Evolutionary conservation across 2,113 vertebrate species (phyloP).

Genomic region (Formicarius rufipectus): DNA sequence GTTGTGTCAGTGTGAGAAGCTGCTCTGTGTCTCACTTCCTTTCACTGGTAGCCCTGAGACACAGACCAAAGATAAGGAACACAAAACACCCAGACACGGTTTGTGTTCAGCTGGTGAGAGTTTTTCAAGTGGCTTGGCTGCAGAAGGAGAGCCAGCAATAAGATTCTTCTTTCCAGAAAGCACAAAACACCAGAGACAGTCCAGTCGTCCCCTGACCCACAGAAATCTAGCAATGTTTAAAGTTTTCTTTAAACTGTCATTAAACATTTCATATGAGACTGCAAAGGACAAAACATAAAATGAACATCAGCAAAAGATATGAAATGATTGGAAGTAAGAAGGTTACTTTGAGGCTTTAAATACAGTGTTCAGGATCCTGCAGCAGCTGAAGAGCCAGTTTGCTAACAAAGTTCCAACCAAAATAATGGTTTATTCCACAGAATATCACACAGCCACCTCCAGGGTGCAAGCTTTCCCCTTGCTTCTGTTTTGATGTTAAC

Average conservation of each 20-base stretch:
- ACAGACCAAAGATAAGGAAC: not conserved
- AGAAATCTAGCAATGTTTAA: not conserved
- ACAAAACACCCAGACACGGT: not conserved
- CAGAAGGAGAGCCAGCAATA: not conserved
- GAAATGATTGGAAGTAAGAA: not conserved
- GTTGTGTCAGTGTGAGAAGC: not conserved
- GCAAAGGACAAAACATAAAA: not conserved
- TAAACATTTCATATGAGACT: not conserved
- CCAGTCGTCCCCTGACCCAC: not conserved
- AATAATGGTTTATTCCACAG: not conserved
- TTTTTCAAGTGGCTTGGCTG: not conserved
- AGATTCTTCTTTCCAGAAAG: not conserved
- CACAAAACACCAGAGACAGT: not conserved
- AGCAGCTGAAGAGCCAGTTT: not conserved
- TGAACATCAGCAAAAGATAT: not conserved
- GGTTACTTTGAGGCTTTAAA: not conserved
- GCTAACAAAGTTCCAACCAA: not conserved
- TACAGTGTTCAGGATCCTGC: not conserved
- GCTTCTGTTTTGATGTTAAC: not conserved
- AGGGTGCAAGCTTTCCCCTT: not conserved
- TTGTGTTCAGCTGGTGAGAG: not conserved
- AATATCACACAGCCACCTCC: not conserved
- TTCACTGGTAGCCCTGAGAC: not conserved
- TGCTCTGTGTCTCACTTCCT: not conserved
- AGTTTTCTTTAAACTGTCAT: not conserved